These are phyloP conservation scores for Solenopsis invicta DNA, from an alignment of 1,140 invertebrate genomes.

Conservation along the genomic window DNA sequence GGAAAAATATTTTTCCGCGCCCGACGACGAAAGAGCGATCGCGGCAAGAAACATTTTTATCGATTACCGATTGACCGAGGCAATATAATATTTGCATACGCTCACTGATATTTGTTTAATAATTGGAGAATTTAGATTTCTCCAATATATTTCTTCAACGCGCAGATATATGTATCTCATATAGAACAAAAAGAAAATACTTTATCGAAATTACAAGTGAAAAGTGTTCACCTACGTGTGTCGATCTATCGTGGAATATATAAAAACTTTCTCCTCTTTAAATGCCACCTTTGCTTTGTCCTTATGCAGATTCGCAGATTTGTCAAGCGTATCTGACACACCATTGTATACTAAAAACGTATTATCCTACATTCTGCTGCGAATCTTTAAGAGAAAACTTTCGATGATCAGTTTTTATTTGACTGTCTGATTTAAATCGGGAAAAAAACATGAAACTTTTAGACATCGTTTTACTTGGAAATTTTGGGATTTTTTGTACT, in stretches of 20 bases:
- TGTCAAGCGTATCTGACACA: conserved; percentile 25
- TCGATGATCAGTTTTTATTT: conserved; percentile 22
- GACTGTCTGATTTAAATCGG: neutral
- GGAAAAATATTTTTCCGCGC: neutral
- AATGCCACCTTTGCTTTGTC: conserved; percentile 22
- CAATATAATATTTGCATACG: conserved; percentile 8
- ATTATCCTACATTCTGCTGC: neutral
- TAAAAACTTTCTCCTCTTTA: conserved; percentile 56
- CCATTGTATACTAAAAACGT: conserved; percentile 18
- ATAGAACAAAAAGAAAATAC: conserved; percentile 5
- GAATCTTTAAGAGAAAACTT: neutral
- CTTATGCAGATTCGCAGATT: conserved; percentile 21
- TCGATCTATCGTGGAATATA: neutral
- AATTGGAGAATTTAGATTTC: conserved; percentile 8
- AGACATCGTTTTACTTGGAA: neutral
- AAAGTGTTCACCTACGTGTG: conserved; percentile 22
- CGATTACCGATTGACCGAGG: conserved; percentile 8
- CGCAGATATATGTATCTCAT: neutral
- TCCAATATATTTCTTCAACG: conserved; percentile 6
- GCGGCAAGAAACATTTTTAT: conserved; percentile 23
- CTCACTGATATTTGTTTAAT: neutral
- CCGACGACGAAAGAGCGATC: neutral
- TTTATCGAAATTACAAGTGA: conserved; percentile 45
- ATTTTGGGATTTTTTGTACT: neutral
- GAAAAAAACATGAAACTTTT: neutral